phyloP scores from a whole-genome alignment of 2,888 invertebrate genomes.

The Spialia ferax region DNA sequence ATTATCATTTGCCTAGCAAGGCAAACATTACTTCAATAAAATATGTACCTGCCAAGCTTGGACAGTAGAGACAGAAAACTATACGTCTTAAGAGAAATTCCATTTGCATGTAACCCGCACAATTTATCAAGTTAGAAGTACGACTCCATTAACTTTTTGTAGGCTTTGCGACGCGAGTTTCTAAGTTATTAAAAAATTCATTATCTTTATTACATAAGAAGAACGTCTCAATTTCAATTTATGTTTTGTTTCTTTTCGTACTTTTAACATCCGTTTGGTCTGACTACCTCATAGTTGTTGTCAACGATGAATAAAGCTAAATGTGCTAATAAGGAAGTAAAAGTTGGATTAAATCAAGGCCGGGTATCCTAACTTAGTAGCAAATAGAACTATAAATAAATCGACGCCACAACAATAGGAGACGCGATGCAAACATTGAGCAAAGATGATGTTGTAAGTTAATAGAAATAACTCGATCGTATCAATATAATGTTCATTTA shows the following conservation, averaged over 20 bases:
- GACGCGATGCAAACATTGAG: conserved; percentile 51
- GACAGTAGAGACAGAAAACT: conserved; percentile 18
- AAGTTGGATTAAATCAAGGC: conserved; percentile 71
- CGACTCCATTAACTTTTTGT: conserved; percentile 22
- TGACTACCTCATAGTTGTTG: not conserved
- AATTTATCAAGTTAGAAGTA: conserved; percentile 20
- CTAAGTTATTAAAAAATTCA: conserved; percentile 8
- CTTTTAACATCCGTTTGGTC: not conserved
- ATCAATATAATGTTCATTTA: conserved; percentile 67
- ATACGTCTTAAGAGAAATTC: conserved; percentile 29
- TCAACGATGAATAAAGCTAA: conserved; percentile 46
- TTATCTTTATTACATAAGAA: not conserved
- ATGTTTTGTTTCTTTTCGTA: conserved; percentile 1
- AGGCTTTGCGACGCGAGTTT: not conserved
- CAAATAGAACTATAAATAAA: conserved; percentile 50
- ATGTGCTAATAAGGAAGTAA: conserved; percentile 75
- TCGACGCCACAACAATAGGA: conserved; percentile 43
- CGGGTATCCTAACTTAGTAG: conserved; percentile 54
- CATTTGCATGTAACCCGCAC: conserved; percentile 20
- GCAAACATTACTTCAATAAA: conserved; percentile 12
- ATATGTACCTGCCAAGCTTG: conserved; percentile 16
- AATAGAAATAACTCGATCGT: conserved; percentile 52
- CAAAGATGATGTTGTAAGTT: conserved; percentile 51
- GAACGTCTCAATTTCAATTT: not conserved
- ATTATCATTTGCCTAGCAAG: conserved; percentile 10